phyloP scores from a whole-genome alignment of 2,797 vertebrate species.

The Gila robusta region DNA sequence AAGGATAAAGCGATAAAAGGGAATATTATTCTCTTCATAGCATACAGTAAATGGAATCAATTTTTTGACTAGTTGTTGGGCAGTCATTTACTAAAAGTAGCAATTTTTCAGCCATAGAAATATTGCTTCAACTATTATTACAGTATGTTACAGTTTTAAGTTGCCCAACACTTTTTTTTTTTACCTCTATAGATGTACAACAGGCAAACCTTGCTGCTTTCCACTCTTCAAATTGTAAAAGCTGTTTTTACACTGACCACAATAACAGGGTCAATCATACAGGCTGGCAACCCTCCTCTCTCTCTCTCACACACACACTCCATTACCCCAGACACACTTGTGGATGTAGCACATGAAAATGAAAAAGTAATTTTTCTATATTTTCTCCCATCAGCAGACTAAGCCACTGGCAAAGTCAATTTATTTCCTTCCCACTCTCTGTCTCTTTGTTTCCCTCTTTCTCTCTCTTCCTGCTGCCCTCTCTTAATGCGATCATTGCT shows the following conservation, averaged over 20 bases:
- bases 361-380: slow-evolving; percentile 62
- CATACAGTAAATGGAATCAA: not conserved
- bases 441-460: slow-evolving; percentile 52
- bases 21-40: not conserved
- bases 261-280: slow-evolving; percentile 26
- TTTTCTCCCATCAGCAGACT: slow-evolving; percentile 55
- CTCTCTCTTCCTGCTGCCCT: slow-evolving; percentile 75
- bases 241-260: slow-evolving; percentile 6
- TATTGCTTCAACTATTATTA: not conserved
- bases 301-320: slow-evolving; percentile 31
- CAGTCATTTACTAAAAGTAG: not conserved
- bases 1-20: not conserved
- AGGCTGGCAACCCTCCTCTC: not conserved
- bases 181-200: not conserved
- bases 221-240: not conserved
- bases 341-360: slow-evolving; percentile 49
- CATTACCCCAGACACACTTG: slow-evolving; percentile 35
- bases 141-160: not conserved
- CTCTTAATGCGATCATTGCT: slow-evolving; percentile 81
- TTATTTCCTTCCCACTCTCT: slow-evolving; percentile 69
- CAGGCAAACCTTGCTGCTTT: not conserved
- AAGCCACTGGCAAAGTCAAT: slow-evolving; percentile 72
- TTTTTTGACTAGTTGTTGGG: not conserved
- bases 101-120: not conserved
- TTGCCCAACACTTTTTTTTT: not conserved